Evolutionary conservation across 2,113 vertebrate species (phyloP), one percentile per base, ranked within the genome.

Genomic region (Petaurus breviceps): DNA sequence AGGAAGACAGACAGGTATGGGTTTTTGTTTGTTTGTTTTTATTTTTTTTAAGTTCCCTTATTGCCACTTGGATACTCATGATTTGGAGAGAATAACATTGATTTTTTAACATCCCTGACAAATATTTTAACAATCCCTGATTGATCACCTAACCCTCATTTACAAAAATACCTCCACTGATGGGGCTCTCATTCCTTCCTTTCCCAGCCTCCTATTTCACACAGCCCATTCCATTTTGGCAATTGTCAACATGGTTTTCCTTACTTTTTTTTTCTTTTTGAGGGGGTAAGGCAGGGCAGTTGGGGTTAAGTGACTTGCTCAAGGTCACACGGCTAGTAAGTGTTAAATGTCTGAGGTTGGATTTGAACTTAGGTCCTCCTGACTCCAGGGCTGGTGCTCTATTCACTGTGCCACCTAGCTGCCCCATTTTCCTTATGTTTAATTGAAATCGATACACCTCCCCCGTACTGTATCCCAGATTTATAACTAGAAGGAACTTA

Each of bases 151-250:
- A 84, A 43, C 14, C 2, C 7, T 84, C 43, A 19, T 43, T 43
- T 43, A 84, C 6, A 43, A 43, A 84, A 55, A 84, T 7, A 43
- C 7, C n/a, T 84, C 10, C 7, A 84, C 2, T 84, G 68, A 84
- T 84, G 19, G 37, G n/a, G 2, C 2, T 84, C n/a, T 43, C 68
- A 22, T 43, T 23, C n/a, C 19, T 5, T 84, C 68, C 19, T 23
- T 0, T n/a, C 19, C 19, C 37, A 2, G 43, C 19, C 14, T 19
- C 6, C 37, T 43, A 43, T 43, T 23, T 0, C 6, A 22, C 8
- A 84, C 7, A 84, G 43, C 7, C 61, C n/a, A 23, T 43, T 43
- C 37, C 19, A 84, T 84, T 84, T 84, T 84, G n/a, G 19, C 68
- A 22, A 43, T 84, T 43, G 68, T 84, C 68, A 84, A 43, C 19